Conservation (phyloP, 2,797 vertebrate genomes). For the Perodicticus potto region DNA sequence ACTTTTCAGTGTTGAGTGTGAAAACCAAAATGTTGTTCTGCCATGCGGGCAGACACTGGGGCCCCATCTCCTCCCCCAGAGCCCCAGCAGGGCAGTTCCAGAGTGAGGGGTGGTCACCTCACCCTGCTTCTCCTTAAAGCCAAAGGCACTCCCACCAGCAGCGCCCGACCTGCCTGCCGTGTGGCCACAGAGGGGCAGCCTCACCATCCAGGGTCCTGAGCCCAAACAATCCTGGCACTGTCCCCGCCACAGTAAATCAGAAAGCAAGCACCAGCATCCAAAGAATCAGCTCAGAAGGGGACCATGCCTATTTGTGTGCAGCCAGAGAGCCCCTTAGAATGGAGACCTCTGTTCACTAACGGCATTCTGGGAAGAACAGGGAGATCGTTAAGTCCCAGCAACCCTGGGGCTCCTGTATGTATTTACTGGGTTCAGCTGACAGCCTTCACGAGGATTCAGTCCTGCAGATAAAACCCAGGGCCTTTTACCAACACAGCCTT, state of each 20-base stretch:
- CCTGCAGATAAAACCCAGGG: constrained; percentile 73
- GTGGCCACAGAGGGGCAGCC: background rate
- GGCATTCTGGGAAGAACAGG: constrained; percentile 20
- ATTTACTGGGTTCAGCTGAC: constrained; percentile 75
- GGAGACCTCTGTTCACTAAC: constrained; percentile 6
- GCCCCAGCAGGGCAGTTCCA: rapidly evolving
- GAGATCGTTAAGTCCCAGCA: constrained; percentile 68
- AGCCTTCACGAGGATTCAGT: constrained; percentile 75
- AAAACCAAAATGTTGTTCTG: constrained; percentile 40
- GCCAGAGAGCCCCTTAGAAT: constrained; percentile 49
- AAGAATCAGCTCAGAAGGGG: background rate
- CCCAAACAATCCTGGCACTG: background rate
- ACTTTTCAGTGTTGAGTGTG: constrained; percentile 52
- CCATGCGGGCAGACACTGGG: rapidly evolving
- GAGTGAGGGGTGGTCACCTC: background rate
- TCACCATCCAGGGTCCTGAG: rapidly evolving
- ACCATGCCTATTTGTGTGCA: background rate
- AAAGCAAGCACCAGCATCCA: background rate
- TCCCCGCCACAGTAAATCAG: background rate
- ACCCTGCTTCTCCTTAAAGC: background rate
- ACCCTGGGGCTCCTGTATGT: constrained; percentile 61
- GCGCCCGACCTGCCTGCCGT: background rate
- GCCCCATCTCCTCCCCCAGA: background rate
- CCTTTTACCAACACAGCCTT: background rate
- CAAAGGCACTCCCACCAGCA: no score